Evolutionary conservation across 2,113 vertebrate species (phyloP).

Genomic region (Campylomormyrus numenius): DNA sequence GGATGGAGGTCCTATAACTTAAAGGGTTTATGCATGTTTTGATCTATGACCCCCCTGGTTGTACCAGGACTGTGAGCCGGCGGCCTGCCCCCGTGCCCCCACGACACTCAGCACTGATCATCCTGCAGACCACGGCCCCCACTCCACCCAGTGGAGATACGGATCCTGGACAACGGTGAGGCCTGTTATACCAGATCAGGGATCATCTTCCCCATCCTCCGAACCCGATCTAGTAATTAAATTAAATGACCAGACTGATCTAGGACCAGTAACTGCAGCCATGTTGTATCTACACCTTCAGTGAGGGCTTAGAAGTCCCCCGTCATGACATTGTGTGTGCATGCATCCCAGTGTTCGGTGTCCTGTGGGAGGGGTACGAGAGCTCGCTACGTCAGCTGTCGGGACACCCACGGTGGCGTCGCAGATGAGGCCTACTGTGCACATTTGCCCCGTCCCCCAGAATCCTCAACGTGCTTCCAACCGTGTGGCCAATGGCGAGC

Average conservation of each 20-base stretch:
- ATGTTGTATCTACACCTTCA: not conserved
- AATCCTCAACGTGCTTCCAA: constrained; percentile 74
- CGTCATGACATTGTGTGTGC: not conserved
- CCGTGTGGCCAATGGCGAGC: constrained; percentile 85
- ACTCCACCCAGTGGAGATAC: constrained; percentile 78
- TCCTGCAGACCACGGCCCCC: constrained; percentile 57
- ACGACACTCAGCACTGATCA: constrained; percentile 60
- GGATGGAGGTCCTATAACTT: not conserved
- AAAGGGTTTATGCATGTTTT: constrained; percentile 1
- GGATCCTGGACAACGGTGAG: constrained; percentile 93
- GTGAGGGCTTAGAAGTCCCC: not conserved
- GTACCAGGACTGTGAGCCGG: constrained; percentile 77
- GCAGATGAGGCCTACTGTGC: constrained; percentile 79
- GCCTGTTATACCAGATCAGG: not conserved
- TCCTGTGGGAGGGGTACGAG: constrained; percentile 80
- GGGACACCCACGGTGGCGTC: constrained; percentile 69
- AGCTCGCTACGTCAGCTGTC: constrained; percentile 93
- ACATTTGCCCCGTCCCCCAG: constrained; percentile 74
- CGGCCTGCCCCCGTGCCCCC: constrained; percentile 62
- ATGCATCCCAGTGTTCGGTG: constrained; percentile 74
- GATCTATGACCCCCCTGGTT: not conserved
- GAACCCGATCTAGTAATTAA: not conserved
- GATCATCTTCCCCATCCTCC: not conserved
- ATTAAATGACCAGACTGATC: not conserved
- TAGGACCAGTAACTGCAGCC: not conserved